Evolutionary conservation across 2,888 invertebrate genomes (phyloP).

Genomic region (Limenitis camilla): DNA sequence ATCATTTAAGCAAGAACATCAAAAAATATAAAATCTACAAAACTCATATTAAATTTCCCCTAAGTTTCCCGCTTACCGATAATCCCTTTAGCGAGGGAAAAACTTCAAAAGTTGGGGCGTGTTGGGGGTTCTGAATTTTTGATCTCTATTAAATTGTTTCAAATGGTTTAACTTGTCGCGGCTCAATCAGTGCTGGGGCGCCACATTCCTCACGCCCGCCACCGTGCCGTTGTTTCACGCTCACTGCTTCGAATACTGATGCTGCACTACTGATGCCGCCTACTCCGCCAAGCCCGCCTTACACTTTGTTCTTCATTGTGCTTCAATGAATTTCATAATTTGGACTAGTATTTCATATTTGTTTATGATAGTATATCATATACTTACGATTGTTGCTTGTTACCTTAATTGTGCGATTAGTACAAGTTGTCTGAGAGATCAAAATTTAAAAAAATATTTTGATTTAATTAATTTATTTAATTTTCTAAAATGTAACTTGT

Average conservation of each 20-base stretch:
- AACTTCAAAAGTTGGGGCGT: constrained; percentile 74
- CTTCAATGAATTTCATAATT: constrained; percentile 7
- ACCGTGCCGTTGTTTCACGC: constrained; percentile 43
- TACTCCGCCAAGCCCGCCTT: constrained; percentile 23
- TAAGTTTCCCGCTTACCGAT: constrained; percentile 62
- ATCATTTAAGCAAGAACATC: constrained; percentile 22
- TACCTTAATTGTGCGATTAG: too few species aligned
- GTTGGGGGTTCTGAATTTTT: constrained; percentile 68
- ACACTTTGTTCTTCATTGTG: constrained; percentile 10
- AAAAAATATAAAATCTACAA: constrained; percentile 47
- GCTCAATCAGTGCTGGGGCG: constrained; percentile 67
- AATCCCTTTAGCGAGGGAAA: constrained; percentile 73
- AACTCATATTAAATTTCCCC: constrained; percentile 58
- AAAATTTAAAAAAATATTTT: too few species aligned
- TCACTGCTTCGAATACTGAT: constrained; percentile 51
- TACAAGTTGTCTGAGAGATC: too few species aligned
- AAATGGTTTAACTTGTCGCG: constrained; percentile 76
- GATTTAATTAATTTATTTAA: too few species aligned
- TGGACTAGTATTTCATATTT: not conserved
- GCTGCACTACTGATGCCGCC: constrained; percentile 30
- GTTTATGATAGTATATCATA: too few species aligned
- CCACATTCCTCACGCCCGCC: constrained; percentile 21
- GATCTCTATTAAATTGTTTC: constrained; percentile 76
- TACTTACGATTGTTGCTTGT: too few species aligned
- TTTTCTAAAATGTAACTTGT: too few species aligned